phyloP scores from a whole-genome alignment of 1,140 invertebrate genomes.

The Drosophila fuyamai region DNA sequence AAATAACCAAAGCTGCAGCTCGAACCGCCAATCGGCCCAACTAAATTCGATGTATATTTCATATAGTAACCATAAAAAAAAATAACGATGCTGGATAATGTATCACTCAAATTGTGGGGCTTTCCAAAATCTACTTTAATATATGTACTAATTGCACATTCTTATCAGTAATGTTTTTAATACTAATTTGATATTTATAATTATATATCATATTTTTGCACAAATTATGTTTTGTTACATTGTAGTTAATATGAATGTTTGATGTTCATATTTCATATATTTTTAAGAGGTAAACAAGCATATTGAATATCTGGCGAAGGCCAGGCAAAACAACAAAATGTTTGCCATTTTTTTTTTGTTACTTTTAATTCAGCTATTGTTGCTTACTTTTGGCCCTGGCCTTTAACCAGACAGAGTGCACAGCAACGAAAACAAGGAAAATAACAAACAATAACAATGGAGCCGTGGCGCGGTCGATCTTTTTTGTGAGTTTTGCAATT shows the following conservation, averaged over 20 bases:
- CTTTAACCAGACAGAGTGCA: constrained; percentile 32
- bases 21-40: constrained; percentile 21
- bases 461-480: constrained; percentile 5
- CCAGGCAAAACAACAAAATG: constrained; percentile 13
- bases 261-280: too few relatives aligned
- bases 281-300: neutral
- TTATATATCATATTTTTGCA: too few relatives aligned
- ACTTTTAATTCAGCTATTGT: constrained; percentile 17
- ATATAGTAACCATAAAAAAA: neutral
- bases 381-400: constrained; percentile 26
- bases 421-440: constrained; percentile 9
- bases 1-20: neutral
- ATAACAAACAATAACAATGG: constrained; percentile 10
- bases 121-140: neutral
- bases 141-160: too few relatives aligned
- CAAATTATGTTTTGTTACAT: too few relatives aligned
- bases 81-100: neutral
- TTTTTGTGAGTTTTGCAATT: constrained; percentile 38
- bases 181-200: too few relatives aligned
- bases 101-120: neutral
- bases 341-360: constrained; percentile 20
- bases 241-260: too few relatives aligned
- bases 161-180: too few relatives aligned
- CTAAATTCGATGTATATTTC: neutral
- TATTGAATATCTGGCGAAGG: constrained; percentile 15